phyloP scores from a whole-genome alignment of 2,797 vertebrate species.

The Scolopax rusticola region DNA sequence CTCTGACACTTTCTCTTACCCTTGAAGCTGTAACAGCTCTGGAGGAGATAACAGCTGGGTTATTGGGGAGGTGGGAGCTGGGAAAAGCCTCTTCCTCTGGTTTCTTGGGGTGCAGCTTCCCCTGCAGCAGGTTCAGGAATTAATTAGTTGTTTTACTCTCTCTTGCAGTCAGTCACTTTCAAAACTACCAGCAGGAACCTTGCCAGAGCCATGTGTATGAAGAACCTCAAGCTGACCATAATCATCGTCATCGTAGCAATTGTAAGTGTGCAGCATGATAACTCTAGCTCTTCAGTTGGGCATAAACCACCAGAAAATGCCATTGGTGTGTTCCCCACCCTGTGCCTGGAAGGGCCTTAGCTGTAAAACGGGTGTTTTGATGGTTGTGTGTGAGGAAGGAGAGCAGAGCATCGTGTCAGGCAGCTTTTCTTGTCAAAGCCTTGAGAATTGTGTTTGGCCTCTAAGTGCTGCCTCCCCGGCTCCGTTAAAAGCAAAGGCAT shows the following conservation, averaged over 20 bases:
- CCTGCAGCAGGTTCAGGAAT: background rate
- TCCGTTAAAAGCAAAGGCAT: rapidly evolving
- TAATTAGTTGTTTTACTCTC: background rate
- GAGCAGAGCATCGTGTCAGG: background rate
- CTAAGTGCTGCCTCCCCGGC: background rate
- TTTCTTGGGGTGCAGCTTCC: background rate
- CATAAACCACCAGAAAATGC: background rate
- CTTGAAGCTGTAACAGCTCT: background rate
- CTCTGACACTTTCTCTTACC: background rate
- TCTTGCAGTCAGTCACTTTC: constrained; percentile 93
- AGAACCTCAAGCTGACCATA: constrained; percentile 96
- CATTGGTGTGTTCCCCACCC: rapidly evolving
- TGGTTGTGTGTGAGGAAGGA: background rate
- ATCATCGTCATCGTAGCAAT: constrained; percentile 88
- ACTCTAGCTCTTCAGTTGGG: background rate
- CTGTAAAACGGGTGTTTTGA: background rate
- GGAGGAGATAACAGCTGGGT: background rate
- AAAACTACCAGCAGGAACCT: constrained; percentile 98
- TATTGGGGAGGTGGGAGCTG: background rate
- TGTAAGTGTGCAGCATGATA: constrained; percentile 81
- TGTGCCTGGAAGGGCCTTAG: background rate
- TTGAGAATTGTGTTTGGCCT: background rate
- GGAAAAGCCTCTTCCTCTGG: background rate
- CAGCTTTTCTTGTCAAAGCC: background rate
- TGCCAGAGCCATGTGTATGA: constrained; percentile 98